Evolutionary conservation across 2,888 invertebrate species (phyloP).

Genomic region (Omphaloscelis lunosa): DNA sequence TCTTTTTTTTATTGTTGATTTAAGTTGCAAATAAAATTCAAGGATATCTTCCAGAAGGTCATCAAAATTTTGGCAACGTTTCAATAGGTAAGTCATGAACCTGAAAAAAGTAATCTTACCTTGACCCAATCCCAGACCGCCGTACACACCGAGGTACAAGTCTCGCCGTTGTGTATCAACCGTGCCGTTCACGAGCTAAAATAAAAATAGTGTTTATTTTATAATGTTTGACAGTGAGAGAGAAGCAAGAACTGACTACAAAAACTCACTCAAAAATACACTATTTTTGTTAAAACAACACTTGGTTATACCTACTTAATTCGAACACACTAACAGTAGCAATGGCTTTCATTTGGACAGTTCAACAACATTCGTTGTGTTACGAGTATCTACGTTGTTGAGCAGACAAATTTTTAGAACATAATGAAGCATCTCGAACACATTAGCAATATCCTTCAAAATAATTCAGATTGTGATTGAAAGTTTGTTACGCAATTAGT

Average conservation of each 20-base stretch:
- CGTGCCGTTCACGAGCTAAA: conserved; percentile 87
- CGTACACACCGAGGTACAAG: conserved; percentile 96
- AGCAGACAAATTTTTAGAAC: too few species aligned
- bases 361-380: too few species aligned
- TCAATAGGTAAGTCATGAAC: conserved; percentile 1
- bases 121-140: conserved; percentile 96
- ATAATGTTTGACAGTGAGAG: neutral
- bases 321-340: neutral
- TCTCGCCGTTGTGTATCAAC: conserved; percentile 92
- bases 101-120: conserved; percentile 88
- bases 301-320: neutral
- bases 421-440: too few species aligned
- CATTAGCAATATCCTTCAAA: too few species aligned
- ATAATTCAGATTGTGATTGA: too few species aligned
- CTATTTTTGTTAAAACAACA: neutral
- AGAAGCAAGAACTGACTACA: neutral
- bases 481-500: neutral
- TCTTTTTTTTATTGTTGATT: neutral
- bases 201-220: conserved; percentile 51
- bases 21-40: conserved; percentile 7
- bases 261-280: neutral
- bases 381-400: too few species aligned
- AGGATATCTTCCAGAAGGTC: neutral
- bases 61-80: neutral
- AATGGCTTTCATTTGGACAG: too few species aligned